Evolutionary conservation across 2,797 vertebrate genomes (phyloP).

Genomic region (Malacoraja senta): DNA sequence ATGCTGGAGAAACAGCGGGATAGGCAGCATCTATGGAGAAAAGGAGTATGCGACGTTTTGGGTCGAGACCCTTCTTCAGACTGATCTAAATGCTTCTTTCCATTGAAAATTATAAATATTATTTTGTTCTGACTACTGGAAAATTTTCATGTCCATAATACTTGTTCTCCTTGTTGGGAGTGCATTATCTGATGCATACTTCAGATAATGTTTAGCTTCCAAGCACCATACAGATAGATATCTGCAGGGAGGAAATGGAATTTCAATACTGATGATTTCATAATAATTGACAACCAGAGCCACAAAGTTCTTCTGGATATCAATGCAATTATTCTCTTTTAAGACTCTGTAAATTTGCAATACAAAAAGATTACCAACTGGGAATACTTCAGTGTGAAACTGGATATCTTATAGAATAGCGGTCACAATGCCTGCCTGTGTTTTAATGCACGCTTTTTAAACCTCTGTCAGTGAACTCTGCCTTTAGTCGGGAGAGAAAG

Average conservation of each 20-base stretch:
- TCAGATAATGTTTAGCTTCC: not conserved
- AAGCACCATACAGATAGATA: not conserved
- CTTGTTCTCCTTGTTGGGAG: not conserved
- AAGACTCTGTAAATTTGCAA: not conserved
- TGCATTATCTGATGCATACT: not conserved
- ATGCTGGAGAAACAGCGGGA: no score
- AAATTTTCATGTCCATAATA: not conserved
- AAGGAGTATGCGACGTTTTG: no score
- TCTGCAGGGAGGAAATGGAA: not conserved
- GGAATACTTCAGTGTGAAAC: not conserved
- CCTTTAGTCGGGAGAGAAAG: not conserved
- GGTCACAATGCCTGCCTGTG: not conserved
- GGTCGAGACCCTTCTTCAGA: no score
- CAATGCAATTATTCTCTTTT: not conserved
- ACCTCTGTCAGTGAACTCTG: not conserved
- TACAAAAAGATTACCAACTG: not conserved
- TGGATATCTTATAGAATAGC: not conserved
- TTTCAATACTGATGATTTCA: not conserved
- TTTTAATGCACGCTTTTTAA: no score
- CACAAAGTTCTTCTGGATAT: not conserved
- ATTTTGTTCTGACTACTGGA: not conserved
- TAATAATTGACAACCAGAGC: not conserved
- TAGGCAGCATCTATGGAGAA: no score
- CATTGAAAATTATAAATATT: not conserved
- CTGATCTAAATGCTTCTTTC: not conserved